Conservation (phyloP, 1,140 invertebrate genomes). For the Berghia stephanieae region DNA sequence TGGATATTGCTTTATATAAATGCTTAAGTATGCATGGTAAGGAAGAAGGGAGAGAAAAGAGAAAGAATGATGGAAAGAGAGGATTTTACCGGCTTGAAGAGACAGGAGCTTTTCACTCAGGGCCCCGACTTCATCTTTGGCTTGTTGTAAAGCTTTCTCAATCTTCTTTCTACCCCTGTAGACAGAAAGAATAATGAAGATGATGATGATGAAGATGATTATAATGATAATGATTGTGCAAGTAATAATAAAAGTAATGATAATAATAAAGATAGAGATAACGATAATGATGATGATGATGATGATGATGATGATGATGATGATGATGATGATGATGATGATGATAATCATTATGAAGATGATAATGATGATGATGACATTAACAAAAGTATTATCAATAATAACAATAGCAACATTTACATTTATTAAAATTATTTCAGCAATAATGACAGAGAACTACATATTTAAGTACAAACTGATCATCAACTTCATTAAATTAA, state of each 20-base stretch:
- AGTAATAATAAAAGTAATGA: neutral
- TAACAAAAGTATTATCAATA: too few relatives aligned
- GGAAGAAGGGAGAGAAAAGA: neutral
- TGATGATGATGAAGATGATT: neutral
- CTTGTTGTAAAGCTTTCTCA: constrained; percentile 56
- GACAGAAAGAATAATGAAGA: constrained; percentile 26
- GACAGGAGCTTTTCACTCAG: constrained; percentile 55
- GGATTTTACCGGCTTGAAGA: constrained; percentile 50
- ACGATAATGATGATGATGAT: neutral
- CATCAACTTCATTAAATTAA: too few relatives aligned
- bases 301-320: constrained; percentile 2
- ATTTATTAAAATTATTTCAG: too few relatives aligned
- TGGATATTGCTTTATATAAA: too few relatives aligned
- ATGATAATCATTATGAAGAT: too few relatives aligned
- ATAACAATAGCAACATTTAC: too few relatives aligned
- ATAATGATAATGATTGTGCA: neutral
- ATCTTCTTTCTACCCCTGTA: constrained; percentile 62
- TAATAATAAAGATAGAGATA: neutral
- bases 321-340: constrained; percentile 2
- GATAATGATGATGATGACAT: neutral
- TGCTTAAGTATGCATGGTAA: too few relatives aligned
- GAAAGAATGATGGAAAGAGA: neutral
- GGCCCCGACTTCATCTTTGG: constrained; percentile 55
- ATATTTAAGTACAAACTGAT: too few relatives aligned
- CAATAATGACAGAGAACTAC: too few relatives aligned